phyloP scores from a whole-genome alignment of 2,113 vertebrate genomes.

The Neopipo cinnamomea region DNA sequence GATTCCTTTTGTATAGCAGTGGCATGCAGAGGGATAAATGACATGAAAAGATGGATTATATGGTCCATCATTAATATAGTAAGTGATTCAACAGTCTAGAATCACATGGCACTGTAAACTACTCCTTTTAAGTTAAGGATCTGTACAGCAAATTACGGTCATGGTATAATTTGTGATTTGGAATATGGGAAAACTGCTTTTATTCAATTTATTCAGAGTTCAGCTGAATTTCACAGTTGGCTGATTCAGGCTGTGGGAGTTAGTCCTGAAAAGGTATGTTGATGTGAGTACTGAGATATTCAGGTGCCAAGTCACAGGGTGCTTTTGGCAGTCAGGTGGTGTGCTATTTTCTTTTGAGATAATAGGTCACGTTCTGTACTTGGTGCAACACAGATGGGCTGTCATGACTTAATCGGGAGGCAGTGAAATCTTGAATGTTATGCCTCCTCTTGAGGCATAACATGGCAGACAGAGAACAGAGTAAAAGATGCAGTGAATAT shows the following conservation, averaged over 20 bases:
- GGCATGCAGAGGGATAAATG: background rate
- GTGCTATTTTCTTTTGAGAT: conserved; percentile 34
- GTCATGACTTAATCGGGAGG: conserved; percentile 10
- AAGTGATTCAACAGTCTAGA: background rate
- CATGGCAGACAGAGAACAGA: background rate
- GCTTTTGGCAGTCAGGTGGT: conserved; percentile 52
- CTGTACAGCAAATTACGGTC: background rate
- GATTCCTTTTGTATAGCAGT: background rate
- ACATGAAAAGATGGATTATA: background rate
- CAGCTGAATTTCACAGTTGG: conserved; percentile 40
- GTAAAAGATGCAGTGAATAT: background rate
- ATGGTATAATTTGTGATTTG: conserved; percentile 13
- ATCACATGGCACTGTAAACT: background rate
- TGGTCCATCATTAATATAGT: background rate
- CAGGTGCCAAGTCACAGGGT: conserved; percentile 43
- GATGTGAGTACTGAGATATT: conserved; percentile 1
- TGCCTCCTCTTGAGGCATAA: background rate
- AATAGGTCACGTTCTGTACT: conserved; percentile 52
- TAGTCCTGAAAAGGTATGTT: conserved; percentile 34
- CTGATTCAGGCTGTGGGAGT: conserved; percentile 49
- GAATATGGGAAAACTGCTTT: background rate
- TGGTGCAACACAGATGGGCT: conserved; percentile 54
- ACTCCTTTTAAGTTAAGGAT: background rate
- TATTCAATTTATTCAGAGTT: conserved; percentile 10
- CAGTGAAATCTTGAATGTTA: background rate